These are phyloP conservation scores for Drosophila parabipectinata DNA, from an alignment of 1,140 invertebrate genomes.

Conservation along the genomic window DNA sequence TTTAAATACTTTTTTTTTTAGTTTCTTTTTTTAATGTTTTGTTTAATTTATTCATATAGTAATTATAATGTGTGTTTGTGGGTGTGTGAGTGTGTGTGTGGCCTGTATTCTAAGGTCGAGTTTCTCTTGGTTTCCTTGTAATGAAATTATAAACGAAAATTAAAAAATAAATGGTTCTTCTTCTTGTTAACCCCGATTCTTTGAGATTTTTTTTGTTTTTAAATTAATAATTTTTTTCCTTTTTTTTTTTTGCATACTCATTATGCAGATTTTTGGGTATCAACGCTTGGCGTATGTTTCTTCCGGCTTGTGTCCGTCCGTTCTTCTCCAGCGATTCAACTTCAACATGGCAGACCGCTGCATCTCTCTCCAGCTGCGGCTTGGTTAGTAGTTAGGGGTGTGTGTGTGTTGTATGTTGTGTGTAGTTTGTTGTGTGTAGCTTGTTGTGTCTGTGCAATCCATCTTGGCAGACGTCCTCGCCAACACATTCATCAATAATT, in stretches of 20 bases:
- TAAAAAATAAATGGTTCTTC: slow-evolving; percentile 13
- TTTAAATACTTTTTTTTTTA: slow-evolving; percentile 8
- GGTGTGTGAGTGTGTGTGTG: slow-evolving; percentile 7
- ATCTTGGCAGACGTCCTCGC: too few relatives aligned
- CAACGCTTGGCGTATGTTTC: slow-evolving; percentile 36
- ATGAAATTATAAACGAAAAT: slow-evolving; percentile 36
- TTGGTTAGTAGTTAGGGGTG: slow-evolving; percentile 10
- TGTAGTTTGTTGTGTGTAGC: neutral
- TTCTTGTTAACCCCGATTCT: slow-evolving; percentile 3
- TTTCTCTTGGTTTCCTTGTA: slow-evolving; percentile 24
- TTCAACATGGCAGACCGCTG: slow-evolving; percentile 31
- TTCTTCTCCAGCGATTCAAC: slow-evolving; percentile 12
- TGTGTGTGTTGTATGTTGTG: slow-evolving; percentile 5
- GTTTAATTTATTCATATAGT: slow-evolving; percentile 40
- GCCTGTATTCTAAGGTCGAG: slow-evolving; percentile 33
- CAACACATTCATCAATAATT: slow-evolving; percentile 7
- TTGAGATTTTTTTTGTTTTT: slow-evolving; percentile 12
- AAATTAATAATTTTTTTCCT: neutral
- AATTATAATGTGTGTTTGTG: slow-evolving; percentile 1
- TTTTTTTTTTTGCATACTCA: slow-evolving; percentile 22
- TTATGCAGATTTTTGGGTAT: slow-evolving; percentile 15
- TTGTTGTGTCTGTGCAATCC: too few relatives aligned
- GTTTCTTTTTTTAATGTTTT: neutral
- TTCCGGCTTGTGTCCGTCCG: neutral
- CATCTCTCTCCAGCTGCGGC: neutral